Conservation (phyloP, 2,113 vertebrate species). For the Elachura formosa region DNA sequence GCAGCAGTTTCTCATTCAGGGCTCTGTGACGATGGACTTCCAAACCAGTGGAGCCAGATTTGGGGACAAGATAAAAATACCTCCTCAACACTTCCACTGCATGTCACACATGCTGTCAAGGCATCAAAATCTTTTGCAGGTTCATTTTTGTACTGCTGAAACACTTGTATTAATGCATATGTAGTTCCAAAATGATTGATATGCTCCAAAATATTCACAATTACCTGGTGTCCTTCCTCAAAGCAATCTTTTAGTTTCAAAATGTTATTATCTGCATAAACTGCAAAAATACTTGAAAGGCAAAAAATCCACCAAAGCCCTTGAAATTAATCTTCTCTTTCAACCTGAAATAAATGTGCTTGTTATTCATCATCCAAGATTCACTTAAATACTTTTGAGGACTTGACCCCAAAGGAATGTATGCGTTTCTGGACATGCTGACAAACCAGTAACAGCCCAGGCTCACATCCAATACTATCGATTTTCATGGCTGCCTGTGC, state of each 20-base stretch:
- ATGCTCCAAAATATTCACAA: background rate
- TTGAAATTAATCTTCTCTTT: background rate
- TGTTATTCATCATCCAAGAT: background rate
- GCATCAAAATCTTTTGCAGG: background rate
- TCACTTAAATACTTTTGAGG: background rate
- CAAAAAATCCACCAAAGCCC: background rate
- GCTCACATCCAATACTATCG: background rate
- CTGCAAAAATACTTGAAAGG: background rate
- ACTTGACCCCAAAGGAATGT: background rate
- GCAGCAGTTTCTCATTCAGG: background rate
- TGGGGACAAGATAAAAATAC: background rate
- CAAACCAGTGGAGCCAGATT: background rate
- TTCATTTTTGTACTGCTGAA: rapidly evolving
- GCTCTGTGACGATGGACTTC: background rate
- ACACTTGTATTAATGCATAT: background rate
- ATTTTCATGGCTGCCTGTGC: background rate
- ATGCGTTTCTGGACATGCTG: background rate
- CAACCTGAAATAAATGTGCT: background rate
- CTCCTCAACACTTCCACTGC: background rate
- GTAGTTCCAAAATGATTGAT: background rate
- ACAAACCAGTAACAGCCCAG: background rate
- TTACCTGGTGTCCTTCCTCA: background rate
- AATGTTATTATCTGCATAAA: background rate
- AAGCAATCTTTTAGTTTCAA: background rate
- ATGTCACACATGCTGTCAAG: rapidly evolving